Base-by-base conservation (phyloP, 2,888 invertebrate species). In the Liopterus haemorrhoidalis region DNA sequence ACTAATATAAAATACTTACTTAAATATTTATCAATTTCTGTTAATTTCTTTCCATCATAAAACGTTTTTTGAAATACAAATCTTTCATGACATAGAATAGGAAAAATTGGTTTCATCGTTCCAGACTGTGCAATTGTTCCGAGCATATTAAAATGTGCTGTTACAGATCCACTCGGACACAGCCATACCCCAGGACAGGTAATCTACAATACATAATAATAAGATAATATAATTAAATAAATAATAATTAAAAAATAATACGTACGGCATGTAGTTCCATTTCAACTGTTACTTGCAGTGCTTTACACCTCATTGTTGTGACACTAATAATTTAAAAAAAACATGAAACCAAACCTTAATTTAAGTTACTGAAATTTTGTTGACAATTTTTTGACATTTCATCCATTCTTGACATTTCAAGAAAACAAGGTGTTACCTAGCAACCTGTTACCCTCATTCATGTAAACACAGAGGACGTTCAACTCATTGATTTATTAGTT, bases 151-250 rank as follows among this genome's bases (percentile, higher is more conserved):
- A 88, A 71, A 50, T 79, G 78, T 18, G 88, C 68, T 5, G 82
- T 81, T 5, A 85, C 75, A 58, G 80, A 77, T n/a, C 88, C 87
- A 64, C 81, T 81, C 49, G 84, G 81, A 59, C 85, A 85, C 20
- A 89, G 68, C 84, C 86, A 88, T 9, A 88, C 87, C 21, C 89
- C 89, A n/a, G 88, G 88, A 64, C 88, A 88, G 44, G 84, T 80
- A 19, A 88, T 76, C 83, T 84, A 55, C 5, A 36, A 41, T 12
- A 21, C 19, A 20, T 28, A n/a, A 35, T 46, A 41, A 46, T 28
- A 22, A 35, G n/a, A 44, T 3, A 37, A 37, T 48, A 14, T 33
- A 28, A 27, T 35, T 36, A 39, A 30, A 25, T 32, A 37, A 47
- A 22, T 15, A 41, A 36, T 14, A 14, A 36, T 36, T n/a, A 11